Conservation (phyloP, 2,888 invertebrate species). For the Drosophila silvestris region DNA sequence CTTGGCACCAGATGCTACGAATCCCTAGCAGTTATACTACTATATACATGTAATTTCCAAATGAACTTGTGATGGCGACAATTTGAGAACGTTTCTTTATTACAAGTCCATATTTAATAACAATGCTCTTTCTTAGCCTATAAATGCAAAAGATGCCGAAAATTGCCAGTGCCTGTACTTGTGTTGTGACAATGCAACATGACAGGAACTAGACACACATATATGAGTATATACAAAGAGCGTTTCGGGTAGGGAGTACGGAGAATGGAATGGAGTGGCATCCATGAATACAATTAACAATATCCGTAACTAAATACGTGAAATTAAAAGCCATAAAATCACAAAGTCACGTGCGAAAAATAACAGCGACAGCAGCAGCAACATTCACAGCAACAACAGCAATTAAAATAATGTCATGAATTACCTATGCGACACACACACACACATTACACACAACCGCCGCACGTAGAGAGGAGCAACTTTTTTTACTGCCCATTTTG, state of each 20-base stretch:
- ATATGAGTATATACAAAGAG: constrained; percentile 24
- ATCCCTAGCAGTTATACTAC: background rate
- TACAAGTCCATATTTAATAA: too few species aligned
- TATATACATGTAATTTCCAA: background rate
- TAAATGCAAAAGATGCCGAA: constrained; percentile 13
- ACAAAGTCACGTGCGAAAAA: constrained; percentile 81
- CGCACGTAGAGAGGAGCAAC: constrained; percentile 47
- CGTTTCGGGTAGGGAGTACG: background rate
- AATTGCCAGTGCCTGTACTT: constrained; percentile 43
- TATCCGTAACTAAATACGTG: constrained; percentile 79
- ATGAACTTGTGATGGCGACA: background rate
- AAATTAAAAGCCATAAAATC: constrained; percentile 84
- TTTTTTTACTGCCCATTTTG: constrained; percentile 67
- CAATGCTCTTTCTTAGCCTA: background rate
- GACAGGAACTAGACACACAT: constrained; percentile 1
- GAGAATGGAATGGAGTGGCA: background rate
- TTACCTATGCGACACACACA: constrained; percentile 57
- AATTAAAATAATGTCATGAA: constrained; percentile 80
- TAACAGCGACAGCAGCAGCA: constrained; percentile 57
- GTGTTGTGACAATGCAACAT: constrained; percentile 54
- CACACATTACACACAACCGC: constrained; percentile 9
- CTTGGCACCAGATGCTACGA: background rate
- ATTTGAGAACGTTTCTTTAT: background rate
- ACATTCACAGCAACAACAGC: constrained; percentile 44
- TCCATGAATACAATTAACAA: constrained; percentile 73